Evolutionary conservation across 1,140 invertebrate species (phyloP).

Genomic region (Drosophila sulfurigaster): DNA sequence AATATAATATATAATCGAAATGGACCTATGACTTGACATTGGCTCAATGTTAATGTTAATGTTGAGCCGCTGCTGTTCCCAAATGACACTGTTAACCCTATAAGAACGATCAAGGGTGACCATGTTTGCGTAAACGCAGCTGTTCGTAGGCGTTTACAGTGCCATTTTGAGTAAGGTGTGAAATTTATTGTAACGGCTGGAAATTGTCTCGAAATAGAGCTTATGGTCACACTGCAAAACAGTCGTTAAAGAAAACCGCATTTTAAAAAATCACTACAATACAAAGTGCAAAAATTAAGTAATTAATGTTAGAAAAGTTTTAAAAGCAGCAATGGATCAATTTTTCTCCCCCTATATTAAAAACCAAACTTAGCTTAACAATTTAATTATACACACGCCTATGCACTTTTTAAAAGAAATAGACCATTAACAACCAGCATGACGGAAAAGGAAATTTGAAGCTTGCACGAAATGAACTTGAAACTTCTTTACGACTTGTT

Average conservation of each 20-base stretch:
- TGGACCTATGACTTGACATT: neutral
- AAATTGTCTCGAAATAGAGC: too few species aligned
- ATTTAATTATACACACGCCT: neutral
- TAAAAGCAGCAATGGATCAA: too few species aligned
- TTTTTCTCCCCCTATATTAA: too few species aligned
- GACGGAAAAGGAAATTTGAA: slow-evolving; percentile 4
- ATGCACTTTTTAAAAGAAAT: neutral
- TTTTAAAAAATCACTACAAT: too few species aligned
- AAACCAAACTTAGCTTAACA: neutral
- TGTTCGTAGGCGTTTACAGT: neutral
- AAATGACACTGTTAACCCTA: slow-evolving; percentile 35
- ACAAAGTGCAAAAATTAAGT: too few species aligned
- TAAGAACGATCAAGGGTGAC: slow-evolving; percentile 32
- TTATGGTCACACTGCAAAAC: too few species aligned
- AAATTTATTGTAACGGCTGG: neutral
- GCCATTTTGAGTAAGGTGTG: slow-evolving; percentile 7
- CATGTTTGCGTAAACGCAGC: slow-evolving; percentile 1
- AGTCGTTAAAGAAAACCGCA: too few species aligned
- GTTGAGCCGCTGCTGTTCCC: slow-evolving; percentile 45
- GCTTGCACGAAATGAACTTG: neutral
- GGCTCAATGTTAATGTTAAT: slow-evolving; percentile 19
- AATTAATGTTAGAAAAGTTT: too few species aligned
- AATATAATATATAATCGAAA: too few species aligned
- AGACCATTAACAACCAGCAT: neutral
- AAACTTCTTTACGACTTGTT: slow-evolving; percentile 11